Conservation (phyloP, 2,113 vertebrate species). For the Paracanthobrama guichenoti region DNA sequence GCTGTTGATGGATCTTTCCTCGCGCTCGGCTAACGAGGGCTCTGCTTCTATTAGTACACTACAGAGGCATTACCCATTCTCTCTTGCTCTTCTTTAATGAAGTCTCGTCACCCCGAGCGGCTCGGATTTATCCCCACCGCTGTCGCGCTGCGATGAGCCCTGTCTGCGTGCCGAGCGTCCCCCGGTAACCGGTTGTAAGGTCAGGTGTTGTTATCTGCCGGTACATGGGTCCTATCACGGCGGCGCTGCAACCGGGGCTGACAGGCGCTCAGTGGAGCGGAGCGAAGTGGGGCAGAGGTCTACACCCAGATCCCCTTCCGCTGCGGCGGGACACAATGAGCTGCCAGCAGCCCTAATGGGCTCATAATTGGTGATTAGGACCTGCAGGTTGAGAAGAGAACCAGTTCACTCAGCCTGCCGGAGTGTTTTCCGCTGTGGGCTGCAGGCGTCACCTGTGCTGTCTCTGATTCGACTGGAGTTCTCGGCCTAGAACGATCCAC, state of each 20-base stretch:
- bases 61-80: conserved; percentile 79
- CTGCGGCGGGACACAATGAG: conserved; percentile 77
- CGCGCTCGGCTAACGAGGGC: conserved; percentile 88
- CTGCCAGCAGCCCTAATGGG: conserved; percentile 88
- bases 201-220: conserved; percentile 83
- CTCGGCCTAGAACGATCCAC: background rate
- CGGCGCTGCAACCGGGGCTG: conserved; percentile 71
- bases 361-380: conserved; percentile 91
- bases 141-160: conserved; percentile 57
- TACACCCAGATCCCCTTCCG: conserved; percentile 69
- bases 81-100: conserved; percentile 80
- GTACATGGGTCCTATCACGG: conserved; percentile 55
- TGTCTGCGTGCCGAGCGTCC: conserved; percentile 41
- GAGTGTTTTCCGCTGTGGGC: conserved; percentile 58
- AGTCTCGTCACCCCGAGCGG: conserved; percentile 80
- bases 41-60: conserved; percentile 89
- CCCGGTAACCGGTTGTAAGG: conserved; percentile 84
- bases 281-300: conserved; percentile 78
- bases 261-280: conserved; percentile 76
- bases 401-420: conserved; percentile 67
- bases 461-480: background rate
- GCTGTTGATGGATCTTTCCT: conserved; percentile 88
- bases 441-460: background rate
- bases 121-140: conserved; percentile 85
- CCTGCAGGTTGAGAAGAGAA: conserved; percentile 78